Evolutionary conservation across 2,797 vertebrate species (phyloP).

Genomic region (Alfaro cultratus): DNA sequence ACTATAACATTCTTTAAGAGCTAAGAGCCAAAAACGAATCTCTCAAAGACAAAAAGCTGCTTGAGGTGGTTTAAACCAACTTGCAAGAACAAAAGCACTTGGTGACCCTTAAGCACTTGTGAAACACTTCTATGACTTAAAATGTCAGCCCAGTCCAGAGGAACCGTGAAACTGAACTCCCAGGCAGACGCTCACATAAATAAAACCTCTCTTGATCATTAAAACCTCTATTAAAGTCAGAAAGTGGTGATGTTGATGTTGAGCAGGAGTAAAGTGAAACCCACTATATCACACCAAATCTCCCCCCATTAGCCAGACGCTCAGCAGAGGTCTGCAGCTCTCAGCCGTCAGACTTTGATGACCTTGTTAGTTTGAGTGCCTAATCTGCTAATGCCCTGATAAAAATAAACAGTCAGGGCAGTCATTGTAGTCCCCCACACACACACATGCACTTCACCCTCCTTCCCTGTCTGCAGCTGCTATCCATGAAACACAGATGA

Average conservation of each 20-base stretch:
- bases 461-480: constrained; percentile 67
- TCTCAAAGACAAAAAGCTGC: constrained; percentile 46
- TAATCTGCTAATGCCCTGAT: constrained; percentile 85
- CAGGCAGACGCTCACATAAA: constrained; percentile 44
- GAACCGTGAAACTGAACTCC: constrained; percentile 16
- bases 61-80: constrained; percentile 30
- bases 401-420: constrained; percentile 81
- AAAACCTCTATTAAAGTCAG: constrained; percentile 62
- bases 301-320: constrained; percentile 52
- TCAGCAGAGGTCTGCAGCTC: constrained; percentile 70
- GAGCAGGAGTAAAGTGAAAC: constrained; percentile 62
- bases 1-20: background rate
- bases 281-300: constrained; percentile 53
- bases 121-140: constrained; percentile 27
- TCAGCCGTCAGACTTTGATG: constrained; percentile 77
- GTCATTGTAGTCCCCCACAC: constrained; percentile 53
- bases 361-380: constrained; percentile 84
- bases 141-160: constrained; percentile 24
- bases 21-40: constrained; percentile 34
- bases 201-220: constrained; percentile 48
- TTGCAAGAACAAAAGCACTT: constrained; percentile 36
- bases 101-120: constrained; percentile 37
- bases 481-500: constrained; percentile 70
- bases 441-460: background rate
- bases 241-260: constrained; percentile 30